phyloP scores from a whole-genome alignment of 2,797 vertebrate species.

The Lepidocolaptes lacrymiger region DNA sequence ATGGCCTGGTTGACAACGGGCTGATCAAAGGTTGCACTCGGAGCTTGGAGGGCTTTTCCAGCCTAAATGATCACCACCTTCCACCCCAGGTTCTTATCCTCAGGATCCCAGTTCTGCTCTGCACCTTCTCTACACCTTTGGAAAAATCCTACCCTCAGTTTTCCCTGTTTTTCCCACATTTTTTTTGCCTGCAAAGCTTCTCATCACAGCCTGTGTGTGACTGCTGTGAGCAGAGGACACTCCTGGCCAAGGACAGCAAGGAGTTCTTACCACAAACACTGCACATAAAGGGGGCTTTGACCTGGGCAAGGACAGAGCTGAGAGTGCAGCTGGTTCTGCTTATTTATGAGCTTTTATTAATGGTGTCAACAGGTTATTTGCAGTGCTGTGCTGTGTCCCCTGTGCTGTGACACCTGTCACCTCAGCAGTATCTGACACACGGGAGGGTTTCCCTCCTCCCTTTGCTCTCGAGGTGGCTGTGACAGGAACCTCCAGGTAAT shows the following conservation, averaged over 20 bases:
- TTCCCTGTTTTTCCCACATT: not conserved
- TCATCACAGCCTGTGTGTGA: rapidly evolving
- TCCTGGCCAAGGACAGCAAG: rapidly evolving
- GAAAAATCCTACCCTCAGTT: not conserved
- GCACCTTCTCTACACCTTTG: not conserved
- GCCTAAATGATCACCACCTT: not conserved
- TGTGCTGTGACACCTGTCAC: not conserved
- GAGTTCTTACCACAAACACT: not conserved
- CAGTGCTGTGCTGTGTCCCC: not conserved
- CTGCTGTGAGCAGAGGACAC: rapidly evolving
- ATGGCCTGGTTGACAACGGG: not conserved
- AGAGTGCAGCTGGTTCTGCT: not conserved
- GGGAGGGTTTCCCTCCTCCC: not conserved
- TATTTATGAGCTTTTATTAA: not conserved
- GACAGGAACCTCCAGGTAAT: not conserved
- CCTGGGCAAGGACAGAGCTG: not conserved
- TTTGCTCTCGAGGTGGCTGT: not conserved
- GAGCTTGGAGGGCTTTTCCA: not conserved
- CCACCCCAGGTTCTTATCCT: not conserved
- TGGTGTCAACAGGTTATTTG: not conserved
- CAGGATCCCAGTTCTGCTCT: not conserved
- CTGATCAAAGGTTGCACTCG: not conserved
- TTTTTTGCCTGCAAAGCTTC: too few species aligned
- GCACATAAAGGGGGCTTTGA: not conserved
- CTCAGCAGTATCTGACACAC: not conserved